Evolutionary conservation across 2,797 vertebrate genomes (phyloP).

Genomic region (Carapus acus): DNA sequence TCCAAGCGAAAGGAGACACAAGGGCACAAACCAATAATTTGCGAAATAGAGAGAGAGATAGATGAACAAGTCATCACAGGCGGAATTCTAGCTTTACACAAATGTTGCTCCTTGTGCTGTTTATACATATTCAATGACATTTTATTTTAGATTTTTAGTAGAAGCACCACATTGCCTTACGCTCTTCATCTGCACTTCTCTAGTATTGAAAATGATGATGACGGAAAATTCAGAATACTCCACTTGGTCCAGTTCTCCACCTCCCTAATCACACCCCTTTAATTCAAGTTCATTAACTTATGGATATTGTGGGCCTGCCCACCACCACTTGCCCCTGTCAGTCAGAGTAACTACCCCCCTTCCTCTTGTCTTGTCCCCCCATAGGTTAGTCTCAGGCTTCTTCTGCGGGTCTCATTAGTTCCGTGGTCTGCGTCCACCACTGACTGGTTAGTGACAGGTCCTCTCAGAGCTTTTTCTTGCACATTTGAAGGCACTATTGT

Average conservation of each 20-base stretch:
- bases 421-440: slow-evolving; percentile 61
- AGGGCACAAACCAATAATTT: too few species aligned
- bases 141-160: too few species aligned
- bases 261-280: slow-evolving; percentile 38
- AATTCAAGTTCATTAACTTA: slow-evolving; percentile 56
- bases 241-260: slow-evolving; percentile 34
- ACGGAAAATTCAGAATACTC: slow-evolving; percentile 50
- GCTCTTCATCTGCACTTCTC: slow-evolving; percentile 32
- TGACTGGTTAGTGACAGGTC: slow-evolving; percentile 61
- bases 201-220: slow-evolving; percentile 66
- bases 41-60: too few species aligned
- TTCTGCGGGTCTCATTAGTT: slow-evolving; percentile 69
- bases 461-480: slow-evolving; percentile 54
- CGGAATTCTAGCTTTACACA: slow-evolving; percentile 3
- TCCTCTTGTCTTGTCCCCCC: slow-evolving; percentile 72
- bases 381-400: slow-evolving; percentile 70
- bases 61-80: neutral
- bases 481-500: slow-evolving; percentile 46
- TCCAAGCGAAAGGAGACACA: too few species aligned
- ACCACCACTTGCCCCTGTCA: slow-evolving; percentile 76
- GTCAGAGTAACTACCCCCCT: slow-evolving; percentile 63
- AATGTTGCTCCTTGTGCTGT: slow-evolving; percentile 30
- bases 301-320: slow-evolving; percentile 62
- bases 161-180: slow-evolving; percentile 48
- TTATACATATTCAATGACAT: too few species aligned